Conservation (phyloP, 1,140 invertebrate genomes). For the Habropoda laboriosa region DNA sequence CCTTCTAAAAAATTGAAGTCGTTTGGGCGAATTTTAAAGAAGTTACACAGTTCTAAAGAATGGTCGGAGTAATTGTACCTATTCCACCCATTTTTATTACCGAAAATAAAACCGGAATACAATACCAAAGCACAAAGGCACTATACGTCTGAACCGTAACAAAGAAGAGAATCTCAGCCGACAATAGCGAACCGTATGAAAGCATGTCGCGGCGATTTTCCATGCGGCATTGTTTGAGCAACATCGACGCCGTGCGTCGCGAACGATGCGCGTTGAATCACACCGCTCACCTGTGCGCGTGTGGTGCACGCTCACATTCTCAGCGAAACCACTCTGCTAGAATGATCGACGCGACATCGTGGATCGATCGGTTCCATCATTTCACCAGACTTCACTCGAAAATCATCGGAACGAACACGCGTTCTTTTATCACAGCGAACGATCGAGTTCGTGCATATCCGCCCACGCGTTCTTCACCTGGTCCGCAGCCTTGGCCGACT, state of each 20-base stretch:
- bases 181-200: background rate
- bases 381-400: slow-evolving; percentile 15
- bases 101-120: background rate
- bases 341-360: slow-evolving; percentile 6
- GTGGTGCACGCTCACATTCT: too few relatives aligned
- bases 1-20: too few relatives aligned
- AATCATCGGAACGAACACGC: slow-evolving; percentile 23
- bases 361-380: background rate
- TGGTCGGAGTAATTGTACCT: too few relatives aligned
- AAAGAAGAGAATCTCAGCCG: background rate
- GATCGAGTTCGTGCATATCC: slow-evolving; percentile 12
- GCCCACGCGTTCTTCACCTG: slow-evolving; percentile 36
- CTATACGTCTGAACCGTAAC: background rate
- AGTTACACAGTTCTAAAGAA: too few relatives aligned
- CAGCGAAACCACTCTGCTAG: background rate
- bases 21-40: too few relatives aligned
- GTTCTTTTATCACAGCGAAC: slow-evolving; percentile 5
- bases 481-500: slow-evolving; percentile 55
- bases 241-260: background rate
- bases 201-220: slow-evolving; percentile 7
- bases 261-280: background rate
- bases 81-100: too few relatives aligned
- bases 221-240: background rate
- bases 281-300: background rate
- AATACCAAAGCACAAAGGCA: background rate